Base-by-base conservation (phyloP, 2,888 invertebrate genomes). In the Camptogramma bilineatum region DNA sequence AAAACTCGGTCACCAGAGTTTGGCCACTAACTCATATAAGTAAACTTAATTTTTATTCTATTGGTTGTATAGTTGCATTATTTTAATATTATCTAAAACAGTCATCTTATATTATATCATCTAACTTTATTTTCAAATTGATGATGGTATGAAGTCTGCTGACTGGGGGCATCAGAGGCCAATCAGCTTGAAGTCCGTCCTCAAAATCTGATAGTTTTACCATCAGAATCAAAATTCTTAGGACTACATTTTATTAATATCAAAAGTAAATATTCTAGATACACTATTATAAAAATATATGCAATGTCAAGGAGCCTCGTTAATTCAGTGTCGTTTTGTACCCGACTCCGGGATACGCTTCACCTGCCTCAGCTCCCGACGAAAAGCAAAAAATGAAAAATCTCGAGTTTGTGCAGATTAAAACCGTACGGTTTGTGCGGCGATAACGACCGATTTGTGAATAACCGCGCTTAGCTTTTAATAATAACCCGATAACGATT, bases 281-380 rank as follows among this genome's bases (percentile, higher is more conserved):
- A 39, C 39, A 48, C 48, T 57, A 39, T 39, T 17, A 28, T 39
- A 52, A 51, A 52, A 44, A 8, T 24, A 8, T 44, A 44, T 1
- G 46, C 34, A 13, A 47, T 24, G 16, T 52, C 17, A 50, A 51
- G 69, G 58, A 70, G 63, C 64, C 74, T 77, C 73, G 75, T 76
- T 73, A 73, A 72, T 77, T 72, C 72, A 62, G 54, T 66, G 67
- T 70, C 65, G 66, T 78, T 75, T 74, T 76, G 67, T 62, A 48
- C 55, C 54, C 61, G 42, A 61, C 60, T 58, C 62, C 39, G 42
- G 54, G 24, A 53, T 58, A 62, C 50, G 72, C 62, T 70, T 76
- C 77, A 79, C 77, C 78, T 79, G 78, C 78, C 73, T 64, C 64
- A 52, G 57, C 69, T 52, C 64, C 53, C 71, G 71, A 66, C 68